Percentiles rank a stretch among this genome's conserved stretches.
Evolutionary conservation across 2,113 vertebrate genomes (phyloP).

Genomic region (Polyodon spathula): DNA sequence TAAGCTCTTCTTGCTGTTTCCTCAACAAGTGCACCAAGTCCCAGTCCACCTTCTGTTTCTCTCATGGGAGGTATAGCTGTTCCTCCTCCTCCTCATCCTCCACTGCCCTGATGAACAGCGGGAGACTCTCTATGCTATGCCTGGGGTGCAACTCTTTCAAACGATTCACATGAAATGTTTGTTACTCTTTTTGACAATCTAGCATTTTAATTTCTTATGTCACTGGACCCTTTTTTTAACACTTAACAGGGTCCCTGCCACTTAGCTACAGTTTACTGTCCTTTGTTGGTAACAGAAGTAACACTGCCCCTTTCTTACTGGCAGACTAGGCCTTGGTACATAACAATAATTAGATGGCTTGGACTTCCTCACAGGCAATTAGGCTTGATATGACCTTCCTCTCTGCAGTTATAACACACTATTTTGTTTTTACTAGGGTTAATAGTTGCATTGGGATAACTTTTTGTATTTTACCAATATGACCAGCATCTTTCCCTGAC

Average conservation of each 20-base stretch:
- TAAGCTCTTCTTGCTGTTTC: too few relatives aligned
- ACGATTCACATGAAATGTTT: background rate
- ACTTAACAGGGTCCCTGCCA: background rate
- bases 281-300: background rate
- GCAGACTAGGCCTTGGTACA: background rate
- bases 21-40: too few relatives aligned
- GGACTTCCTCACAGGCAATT: background rate
- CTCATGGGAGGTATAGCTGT: too few relatives aligned
- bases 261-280: too few relatives aligned
- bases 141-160: background rate
- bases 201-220: background rate
- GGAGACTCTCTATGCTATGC: too few relatives aligned
- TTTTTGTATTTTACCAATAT: background rate
- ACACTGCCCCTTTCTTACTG: background rate
- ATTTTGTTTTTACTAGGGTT: too few relatives aligned
- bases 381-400: slow-evolving; percentile 9
- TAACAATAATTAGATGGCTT: background rate
- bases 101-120: background rate
- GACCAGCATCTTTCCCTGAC: background rate
- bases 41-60: background rate
- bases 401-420: slow-evolving; percentile 14
- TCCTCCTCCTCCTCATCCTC: background rate
- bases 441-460: background rate
- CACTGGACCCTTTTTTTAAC: background rate
- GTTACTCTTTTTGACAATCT: background rate